Percentiles rank a stretch among this genome's conserved stretches.
phyloP scores from a whole-genome alignment of 2,888 invertebrate genomes.

The Eremobia ochroleuca region DNA sequence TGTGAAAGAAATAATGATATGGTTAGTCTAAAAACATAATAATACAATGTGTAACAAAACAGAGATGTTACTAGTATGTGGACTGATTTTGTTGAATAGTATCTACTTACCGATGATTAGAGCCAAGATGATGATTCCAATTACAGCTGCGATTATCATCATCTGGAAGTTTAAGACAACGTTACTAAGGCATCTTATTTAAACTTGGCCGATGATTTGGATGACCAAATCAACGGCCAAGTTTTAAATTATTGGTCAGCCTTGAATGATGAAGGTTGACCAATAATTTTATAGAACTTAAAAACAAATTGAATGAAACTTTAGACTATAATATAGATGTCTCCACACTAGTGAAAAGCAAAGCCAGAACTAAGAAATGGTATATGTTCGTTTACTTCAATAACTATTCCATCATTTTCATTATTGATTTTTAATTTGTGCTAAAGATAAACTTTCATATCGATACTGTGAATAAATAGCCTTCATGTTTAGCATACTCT shows the following conservation, averaged over 20 bases:
- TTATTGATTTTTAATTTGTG: constrained; percentile 18
- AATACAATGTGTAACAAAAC: constrained; percentile 70
- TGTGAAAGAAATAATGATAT: constrained; percentile 84
- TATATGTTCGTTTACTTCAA: not conserved
- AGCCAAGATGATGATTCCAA: constrained; percentile 95
- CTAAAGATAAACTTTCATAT: not conserved
- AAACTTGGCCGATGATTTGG: not conserved
- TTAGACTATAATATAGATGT: not conserved
- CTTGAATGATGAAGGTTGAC: not conserved
- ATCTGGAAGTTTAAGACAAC: constrained; percentile 90
- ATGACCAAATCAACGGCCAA: not conserved
- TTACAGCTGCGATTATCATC: constrained; percentile 98
- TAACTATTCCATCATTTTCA: not conserved
- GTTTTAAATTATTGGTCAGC: not conserved
- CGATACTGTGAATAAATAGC: not conserved
- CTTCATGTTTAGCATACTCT: not conserved
- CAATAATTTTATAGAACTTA: not conserved
- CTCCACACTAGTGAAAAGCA: not conserved
- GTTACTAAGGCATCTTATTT: constrained; percentile 2
- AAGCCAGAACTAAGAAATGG: not conserved
- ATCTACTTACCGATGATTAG: constrained; percentile 96
- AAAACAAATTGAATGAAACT: not conserved
- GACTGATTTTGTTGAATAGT: constrained; percentile 4
- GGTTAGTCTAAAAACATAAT: constrained; percentile 84
- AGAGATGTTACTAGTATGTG: constrained; percentile 57